phyloP scores from a whole-genome alignment of 2,113 vertebrate species.

The Sterrhoptilus dennistouni region DNA sequence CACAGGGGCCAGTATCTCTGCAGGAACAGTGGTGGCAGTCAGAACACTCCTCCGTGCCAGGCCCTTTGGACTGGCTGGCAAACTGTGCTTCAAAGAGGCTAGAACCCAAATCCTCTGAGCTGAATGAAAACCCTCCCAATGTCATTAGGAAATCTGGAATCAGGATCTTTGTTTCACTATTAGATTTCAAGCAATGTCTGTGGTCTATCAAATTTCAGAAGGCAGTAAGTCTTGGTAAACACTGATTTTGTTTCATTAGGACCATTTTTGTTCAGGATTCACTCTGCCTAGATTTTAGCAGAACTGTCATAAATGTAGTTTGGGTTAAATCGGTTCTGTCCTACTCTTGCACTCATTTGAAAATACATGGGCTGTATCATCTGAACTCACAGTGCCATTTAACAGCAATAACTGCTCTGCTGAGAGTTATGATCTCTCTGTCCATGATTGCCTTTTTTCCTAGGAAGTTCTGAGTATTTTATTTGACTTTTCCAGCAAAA shows the following conservation, averaged over 20 bases:
- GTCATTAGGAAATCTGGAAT: neutral
- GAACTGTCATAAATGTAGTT: neutral
- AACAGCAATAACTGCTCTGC: neutral
- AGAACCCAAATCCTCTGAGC: neutral
- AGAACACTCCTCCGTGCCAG: neutral
- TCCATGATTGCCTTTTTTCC: neutral
- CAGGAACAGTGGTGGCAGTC: neutral
- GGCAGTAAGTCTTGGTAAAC: neutral
- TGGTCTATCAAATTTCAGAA: neutral
- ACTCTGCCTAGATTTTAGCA: neutral
- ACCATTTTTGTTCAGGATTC: neutral
- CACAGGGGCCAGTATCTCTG: neutral
- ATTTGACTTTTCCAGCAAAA: neutral
- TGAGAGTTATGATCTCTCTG: neutral
- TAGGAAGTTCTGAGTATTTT: neutral
- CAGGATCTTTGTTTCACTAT: neutral
- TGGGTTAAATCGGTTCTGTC: neutral
- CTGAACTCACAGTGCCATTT: neutral
- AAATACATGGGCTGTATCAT: neutral
- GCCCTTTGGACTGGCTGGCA: neutral
- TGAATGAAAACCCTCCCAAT: neutral
- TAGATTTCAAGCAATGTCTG: neutral
- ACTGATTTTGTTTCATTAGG: neutral
- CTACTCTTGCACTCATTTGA: neutral
- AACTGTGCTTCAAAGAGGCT: neutral